A percentile compares a stretch with the other conserved stretches of the same genome.
These are phyloP conservation scores for Melanotaenia pygmaea DNA, from an alignment of 2,797 vertebrate genomes.

Conservation along the genomic window DNA sequence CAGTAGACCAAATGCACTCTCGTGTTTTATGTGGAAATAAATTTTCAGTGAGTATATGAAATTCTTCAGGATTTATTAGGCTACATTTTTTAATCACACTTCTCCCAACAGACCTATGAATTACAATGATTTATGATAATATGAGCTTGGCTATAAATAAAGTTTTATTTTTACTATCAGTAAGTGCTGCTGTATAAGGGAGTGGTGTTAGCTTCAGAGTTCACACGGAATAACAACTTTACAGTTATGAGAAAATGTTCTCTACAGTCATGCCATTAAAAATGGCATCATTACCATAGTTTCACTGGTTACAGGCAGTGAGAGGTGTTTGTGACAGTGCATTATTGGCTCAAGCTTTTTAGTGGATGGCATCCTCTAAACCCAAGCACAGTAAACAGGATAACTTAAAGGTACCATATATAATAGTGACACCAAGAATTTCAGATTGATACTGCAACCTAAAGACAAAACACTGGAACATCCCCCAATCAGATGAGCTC, in stretches of 20 bases:
- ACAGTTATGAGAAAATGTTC: slow-evolving; percentile 11
- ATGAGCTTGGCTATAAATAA: slow-evolving; percentile 20
- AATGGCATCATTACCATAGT: background rate
- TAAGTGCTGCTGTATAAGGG: slow-evolving; percentile 9
- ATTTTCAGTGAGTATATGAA: slow-evolving; percentile 52
- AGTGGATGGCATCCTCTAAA: background rate
- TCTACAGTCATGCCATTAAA: background rate
- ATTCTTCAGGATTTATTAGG: slow-evolving; percentile 57
- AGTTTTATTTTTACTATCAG: slow-evolving; percentile 20
- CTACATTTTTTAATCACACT: slow-evolving; percentile 61
- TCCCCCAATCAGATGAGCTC: no score
- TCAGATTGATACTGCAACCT: no score
- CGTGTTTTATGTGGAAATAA: slow-evolving; percentile 65
- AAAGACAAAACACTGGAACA: no score
- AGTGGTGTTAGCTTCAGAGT: slow-evolving; percentile 4
- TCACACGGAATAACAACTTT: slow-evolving; percentile 16
- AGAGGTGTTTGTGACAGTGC: background rate
- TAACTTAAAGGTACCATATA: slow-evolving; percentile 9
- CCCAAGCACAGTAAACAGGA: slow-evolving; percentile 3
- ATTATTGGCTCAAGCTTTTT: slow-evolving; percentile 21
- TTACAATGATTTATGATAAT: slow-evolving; percentile 33
- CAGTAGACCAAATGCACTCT: slow-evolving; percentile 58
- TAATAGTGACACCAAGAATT: no score
- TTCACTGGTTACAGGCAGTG: background rate
- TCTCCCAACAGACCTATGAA: slow-evolving; percentile 40